Conservation (phyloP, 2,888 invertebrate genomes). For the Cacoxenus indagator region DNA sequence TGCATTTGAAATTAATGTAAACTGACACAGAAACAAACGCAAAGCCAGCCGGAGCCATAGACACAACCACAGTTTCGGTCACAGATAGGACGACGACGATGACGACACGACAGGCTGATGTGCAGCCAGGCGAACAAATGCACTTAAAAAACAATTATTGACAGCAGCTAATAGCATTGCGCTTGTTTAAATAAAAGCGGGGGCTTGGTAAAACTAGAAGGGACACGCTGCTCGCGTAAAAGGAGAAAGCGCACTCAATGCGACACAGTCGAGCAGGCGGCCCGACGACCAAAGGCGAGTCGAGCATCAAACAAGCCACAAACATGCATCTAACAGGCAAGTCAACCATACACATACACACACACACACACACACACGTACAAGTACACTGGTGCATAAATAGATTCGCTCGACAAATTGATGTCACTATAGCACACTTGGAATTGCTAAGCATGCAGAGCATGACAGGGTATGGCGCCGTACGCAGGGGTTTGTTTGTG, state of each 20-base stretch:
- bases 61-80: background rate
- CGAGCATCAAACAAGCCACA: too few species aligned
- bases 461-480: too few species aligned
- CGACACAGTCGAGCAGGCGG: background rate
- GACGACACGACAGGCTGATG: background rate
- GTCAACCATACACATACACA: constrained; percentile 1
- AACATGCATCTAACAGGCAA: too few species aligned
- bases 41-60: background rate
- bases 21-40: background rate
- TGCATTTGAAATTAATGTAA: constrained; percentile 13
- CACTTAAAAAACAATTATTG: constrained; percentile 19
- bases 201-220: background rate
- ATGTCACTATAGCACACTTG: background rate
- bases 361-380: constrained; percentile 17
- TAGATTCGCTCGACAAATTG: constrained; percentile 1
- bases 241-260: background rate
- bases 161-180: constrained; percentile 34
- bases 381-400: constrained; percentile 26
- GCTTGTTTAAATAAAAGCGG: constrained; percentile 39
- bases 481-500: background rate
- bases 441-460: background rate
- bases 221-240: constrained; percentile 7
- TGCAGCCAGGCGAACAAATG: background rate
- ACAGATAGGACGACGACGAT: background rate
- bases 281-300: background rate